These are phyloP conservation scores for Paedocypris sp. DNA, from an alignment of 2,113 vertebrate species.

Conservation along the genomic window DNA sequence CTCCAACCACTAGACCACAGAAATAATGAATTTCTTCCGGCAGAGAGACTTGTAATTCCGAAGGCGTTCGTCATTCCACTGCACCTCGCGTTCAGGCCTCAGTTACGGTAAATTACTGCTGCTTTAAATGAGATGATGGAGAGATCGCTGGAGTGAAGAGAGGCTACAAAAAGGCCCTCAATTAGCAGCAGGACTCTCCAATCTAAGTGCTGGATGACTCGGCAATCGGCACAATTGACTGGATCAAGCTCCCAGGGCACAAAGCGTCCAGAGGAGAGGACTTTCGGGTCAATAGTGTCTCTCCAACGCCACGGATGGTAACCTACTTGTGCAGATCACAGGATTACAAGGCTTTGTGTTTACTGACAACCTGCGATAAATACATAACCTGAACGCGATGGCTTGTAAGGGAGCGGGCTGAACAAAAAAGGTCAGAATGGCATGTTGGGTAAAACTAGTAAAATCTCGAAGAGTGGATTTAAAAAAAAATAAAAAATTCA, in stretches of 20 bases:
- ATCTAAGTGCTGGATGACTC: conserved; percentile 45
- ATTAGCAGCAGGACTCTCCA: conserved; percentile 60
- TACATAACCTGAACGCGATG: conserved; percentile 5
- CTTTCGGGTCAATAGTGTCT: conserved; percentile 6
- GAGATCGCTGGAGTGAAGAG: conserved; percentile 31
- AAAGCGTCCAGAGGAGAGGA: neutral
- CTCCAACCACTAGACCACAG: no score
- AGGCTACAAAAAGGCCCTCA: conserved; percentile 49
- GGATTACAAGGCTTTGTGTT: conserved; percentile 1
- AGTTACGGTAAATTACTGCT: conserved; percentile 14
- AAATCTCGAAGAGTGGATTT: no score
- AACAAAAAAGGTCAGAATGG: no score
- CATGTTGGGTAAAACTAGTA: no score
- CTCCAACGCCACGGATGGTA: neutral
- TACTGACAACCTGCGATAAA: neutral
- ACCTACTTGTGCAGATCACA: neutral
- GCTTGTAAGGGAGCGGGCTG: neutral
- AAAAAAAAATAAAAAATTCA: no score
- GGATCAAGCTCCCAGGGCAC: neutral
- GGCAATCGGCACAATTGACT: conserved; percentile 35
- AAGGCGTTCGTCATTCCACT: neutral
- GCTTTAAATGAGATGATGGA: conserved; percentile 42
- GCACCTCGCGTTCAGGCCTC: neutral
- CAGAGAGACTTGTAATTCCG: conserved; percentile 1
- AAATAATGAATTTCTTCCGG: neutral